Evolutionary conservation across 2,888 invertebrate genomes (phyloP).

Genomic region (Heliconius ethilla): DNA sequence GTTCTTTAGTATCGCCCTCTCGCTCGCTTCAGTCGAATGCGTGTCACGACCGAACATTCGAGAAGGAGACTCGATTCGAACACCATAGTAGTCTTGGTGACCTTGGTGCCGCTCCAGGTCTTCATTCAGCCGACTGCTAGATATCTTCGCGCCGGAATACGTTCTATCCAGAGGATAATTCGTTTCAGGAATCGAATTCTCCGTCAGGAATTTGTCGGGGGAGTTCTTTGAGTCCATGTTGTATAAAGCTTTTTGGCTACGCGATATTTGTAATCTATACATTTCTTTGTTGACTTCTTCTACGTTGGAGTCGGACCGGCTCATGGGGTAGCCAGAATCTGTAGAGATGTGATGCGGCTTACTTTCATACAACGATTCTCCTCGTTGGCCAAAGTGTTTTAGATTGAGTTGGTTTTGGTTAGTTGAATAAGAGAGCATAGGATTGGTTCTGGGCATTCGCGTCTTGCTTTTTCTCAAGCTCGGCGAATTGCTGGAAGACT

Average conservation of each 20-base stretch:
- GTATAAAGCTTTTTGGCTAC: slow-evolving; percentile 77
- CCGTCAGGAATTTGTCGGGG: slow-evolving; percentile 69
- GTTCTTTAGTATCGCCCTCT: slow-evolving; percentile 64
- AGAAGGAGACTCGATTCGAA: slow-evolving; percentile 67
- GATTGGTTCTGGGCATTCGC: slow-evolving; percentile 83
- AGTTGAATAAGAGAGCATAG: slow-evolving; percentile 80
- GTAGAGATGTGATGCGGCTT: slow-evolving; percentile 76
- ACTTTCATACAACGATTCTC: slow-evolving; percentile 74
- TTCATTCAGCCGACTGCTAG: slow-evolving; percentile 73
- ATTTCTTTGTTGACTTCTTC: slow-evolving; percentile 80
- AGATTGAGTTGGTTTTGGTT: slow-evolving; percentile 75
- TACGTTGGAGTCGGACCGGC: slow-evolving; percentile 77
- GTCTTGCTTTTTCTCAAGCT: slow-evolving; percentile 79
- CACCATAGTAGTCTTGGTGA: slow-evolving; percentile 67
- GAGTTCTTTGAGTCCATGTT: slow-evolving; percentile 75
- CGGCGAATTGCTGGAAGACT: slow-evolving; percentile 76
- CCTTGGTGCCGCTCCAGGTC: slow-evolving; percentile 65
- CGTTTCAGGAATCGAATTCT: slow-evolving; percentile 69
- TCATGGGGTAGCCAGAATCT: slow-evolving; percentile 75
- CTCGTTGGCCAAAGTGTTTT: slow-evolving; percentile 77
- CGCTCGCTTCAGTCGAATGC: slow-evolving; percentile 70
- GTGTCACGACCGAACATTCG: slow-evolving; percentile 66
- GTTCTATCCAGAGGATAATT: slow-evolving; percentile 76
- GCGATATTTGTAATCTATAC: slow-evolving; percentile 77
- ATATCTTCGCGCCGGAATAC: slow-evolving; percentile 75